Base-by-base conservation (phyloP, 2,797 vertebrate species). In the Phoebastria nigripes region DNA sequence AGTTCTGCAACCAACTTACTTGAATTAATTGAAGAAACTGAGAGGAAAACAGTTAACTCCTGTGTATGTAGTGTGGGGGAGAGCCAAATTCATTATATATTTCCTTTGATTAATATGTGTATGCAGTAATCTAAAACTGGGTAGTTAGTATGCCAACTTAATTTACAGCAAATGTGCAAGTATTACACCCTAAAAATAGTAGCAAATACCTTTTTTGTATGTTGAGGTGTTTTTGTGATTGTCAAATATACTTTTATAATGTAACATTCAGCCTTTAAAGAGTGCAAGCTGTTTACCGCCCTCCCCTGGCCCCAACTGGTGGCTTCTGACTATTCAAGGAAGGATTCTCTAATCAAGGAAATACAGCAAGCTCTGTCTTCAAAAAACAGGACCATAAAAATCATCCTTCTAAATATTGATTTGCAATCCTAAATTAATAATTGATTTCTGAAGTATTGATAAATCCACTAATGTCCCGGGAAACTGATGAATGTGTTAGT, bases 1-100 rank as follows among this genome's bases (percentile, higher is more conserved):
- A 81, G 51, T 73, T 83, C 91, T 6, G 66, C 86, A 41, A 44
- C 90, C 90, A 95, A 65, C 92, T 96, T 97, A 47, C 88, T 85
- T 76, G 91, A 95, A 59, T 89, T 88, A 54, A 95, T 96, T 25
- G 89, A 94, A 85, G 89, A 93, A 62, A 88, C 87, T 15, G 77
- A 59, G 77, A 96, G 91, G 90, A 70, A 62, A 11, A 35, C 76
- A 59, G 73, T 97, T 66, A 93, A 98, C 97, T 17, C 94, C 98
- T 7, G 95, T 97, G 97, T 98, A 97, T 74, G 97, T 97, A 61
- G 4, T 11, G 7, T 47, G n/a, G 31, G 41, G 56, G 65, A 79
- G 21, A 74, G 29, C 39, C 17, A 15, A 39, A 33, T 90, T 82
- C 11, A 17, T 54, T 62, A 11, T 54, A 2, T 67, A 9, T 86